Evolutionary conservation across 2,888 invertebrate genomes (phyloP), one percentile per base, ranked within the genome.

Genomic region (Globia sparganii): DNA sequence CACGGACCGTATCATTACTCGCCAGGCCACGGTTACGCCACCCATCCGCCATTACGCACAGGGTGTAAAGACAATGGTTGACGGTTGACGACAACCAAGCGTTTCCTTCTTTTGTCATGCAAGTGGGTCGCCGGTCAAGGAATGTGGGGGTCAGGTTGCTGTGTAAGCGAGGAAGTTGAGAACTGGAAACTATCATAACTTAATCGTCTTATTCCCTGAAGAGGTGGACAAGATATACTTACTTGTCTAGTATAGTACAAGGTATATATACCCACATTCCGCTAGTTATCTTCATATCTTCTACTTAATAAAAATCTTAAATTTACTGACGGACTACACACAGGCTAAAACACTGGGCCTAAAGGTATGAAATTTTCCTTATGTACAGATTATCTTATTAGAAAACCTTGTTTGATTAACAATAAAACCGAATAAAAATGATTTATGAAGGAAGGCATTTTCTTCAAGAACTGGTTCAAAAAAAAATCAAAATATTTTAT

Each of bases 31-130:
- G 75, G 72, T 84, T 83, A 58, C 83, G 72, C 40, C 75, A 84
- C 72, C 65, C 84, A 76, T 84, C 85, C 85, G 84, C 34, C 31
- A 62, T 85, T 82, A 79, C 78, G 71, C 65, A 70, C 62, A 59
- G 85, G 78, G 73, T 84, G 83, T 31, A 58, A 61, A 75, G 61
- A 87, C 86, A 86, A 87, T 85, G 62, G 79, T 71, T 71, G 73
- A 34, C 73, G 73, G 80, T 71, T 80, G 83, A 65, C 65, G 83
- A 78, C 75, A 78, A 74, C 77, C 72, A 34, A 49, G 34, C 79
- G 77, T 85, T 88, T 88, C 88, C 88, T 88, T 70, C 80, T 78
- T 88, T 88, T 87, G 82, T 83, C 75, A 74, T 59, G 53, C 66
- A 88, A 85, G 70, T 86, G 74, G 88, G 88, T 87, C 85, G 77